phyloP scores from a whole-genome alignment of 2,797 vertebrate genomes.

The Coccyzus lansbergi region DNA sequence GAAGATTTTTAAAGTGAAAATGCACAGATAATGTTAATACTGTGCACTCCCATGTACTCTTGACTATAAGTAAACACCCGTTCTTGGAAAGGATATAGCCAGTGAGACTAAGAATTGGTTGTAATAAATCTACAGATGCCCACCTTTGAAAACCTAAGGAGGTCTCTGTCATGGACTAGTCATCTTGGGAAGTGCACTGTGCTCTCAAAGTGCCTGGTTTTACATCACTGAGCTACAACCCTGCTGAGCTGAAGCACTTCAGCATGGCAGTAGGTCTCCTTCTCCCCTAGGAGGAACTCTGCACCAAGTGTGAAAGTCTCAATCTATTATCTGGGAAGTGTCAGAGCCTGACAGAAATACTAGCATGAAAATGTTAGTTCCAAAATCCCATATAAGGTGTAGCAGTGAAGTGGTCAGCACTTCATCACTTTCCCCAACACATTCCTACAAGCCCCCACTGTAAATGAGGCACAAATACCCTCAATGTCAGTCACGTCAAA shows the following conservation, averaged over 20 bases:
- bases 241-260: background rate
- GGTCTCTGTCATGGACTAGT: background rate
- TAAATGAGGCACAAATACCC: background rate
- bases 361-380: background rate
- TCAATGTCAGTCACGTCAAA: background rate
- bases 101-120: background rate
- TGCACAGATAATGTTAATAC: background rate
- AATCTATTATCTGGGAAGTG: background rate
- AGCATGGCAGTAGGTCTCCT: background rate
- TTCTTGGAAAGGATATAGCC: background rate
- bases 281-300: background rate
- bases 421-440: background rate
- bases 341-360: background rate
- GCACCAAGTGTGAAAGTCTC: background rate
- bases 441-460: background rate
- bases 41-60: background rate
- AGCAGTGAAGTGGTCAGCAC: background rate
- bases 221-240: background rate
- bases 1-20: background rate
- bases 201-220: background rate
- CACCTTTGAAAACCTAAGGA: background rate
- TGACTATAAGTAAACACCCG: background rate
- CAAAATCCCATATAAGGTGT: background rate
- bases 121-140: background rate
- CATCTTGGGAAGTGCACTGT: fast-evolving